A percentile compares a stretch with the other conserved stretches of the same genome.
Conservation (phyloP, 2,113 vertebrate species). For the Gambusia holbrooki region DNA sequence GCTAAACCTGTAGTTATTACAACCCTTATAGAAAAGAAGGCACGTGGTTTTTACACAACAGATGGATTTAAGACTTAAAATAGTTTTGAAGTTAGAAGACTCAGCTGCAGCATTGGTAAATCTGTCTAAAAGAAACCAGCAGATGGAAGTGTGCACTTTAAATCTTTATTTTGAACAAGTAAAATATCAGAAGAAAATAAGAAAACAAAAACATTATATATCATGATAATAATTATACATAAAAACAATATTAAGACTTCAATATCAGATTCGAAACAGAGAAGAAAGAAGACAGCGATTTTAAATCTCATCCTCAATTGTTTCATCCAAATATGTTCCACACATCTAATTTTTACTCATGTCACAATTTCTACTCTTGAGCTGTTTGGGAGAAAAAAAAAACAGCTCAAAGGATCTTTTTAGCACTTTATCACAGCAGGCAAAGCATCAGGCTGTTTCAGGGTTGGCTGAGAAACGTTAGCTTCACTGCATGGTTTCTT, state of each 20-base stretch:
- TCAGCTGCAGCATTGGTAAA: neutral
- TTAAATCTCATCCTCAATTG: no score
- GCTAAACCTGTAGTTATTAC: neutral
- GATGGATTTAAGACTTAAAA: constrained; percentile 6
- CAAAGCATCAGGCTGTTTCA: neutral
- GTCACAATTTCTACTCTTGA: neutral
- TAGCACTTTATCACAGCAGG: neutral
- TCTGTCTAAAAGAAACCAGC: constrained; percentile 7
- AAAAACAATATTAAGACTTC: no score
- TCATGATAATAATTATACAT: no score
- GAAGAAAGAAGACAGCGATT: no score
- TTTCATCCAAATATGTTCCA: no score
- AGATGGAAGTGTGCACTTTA: neutral
- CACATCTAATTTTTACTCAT: no score
- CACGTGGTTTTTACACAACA: no score
- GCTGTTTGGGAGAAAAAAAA: no score
- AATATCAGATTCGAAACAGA: no score
- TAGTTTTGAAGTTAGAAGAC: constrained; percentile 18
- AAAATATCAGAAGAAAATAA: no score
- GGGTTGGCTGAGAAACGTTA: constrained; percentile 5
- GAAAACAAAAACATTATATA: no score
- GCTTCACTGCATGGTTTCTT: constrained; percentile 5
- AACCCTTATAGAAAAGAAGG: neutral
- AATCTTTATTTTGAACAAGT: no score
- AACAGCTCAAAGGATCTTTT: neutral